Evolutionary conservation across 2,888 invertebrate species (phyloP).

Genomic region (Drosophila acutilabella): DNA sequence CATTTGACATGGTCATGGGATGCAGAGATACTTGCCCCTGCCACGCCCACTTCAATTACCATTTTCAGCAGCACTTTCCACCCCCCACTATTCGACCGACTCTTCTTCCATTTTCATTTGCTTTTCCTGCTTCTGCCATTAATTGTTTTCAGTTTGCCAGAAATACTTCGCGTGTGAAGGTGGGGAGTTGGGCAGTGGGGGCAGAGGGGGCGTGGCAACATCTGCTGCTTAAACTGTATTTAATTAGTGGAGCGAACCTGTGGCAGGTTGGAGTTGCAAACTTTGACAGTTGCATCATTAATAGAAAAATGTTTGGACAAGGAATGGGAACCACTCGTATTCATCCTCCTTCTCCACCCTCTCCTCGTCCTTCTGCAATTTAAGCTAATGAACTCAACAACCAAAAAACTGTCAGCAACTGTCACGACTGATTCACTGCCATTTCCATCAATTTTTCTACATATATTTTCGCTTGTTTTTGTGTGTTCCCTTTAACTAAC

Average conservation of each 20-base stretch:
- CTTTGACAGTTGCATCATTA: conserved; percentile 73
- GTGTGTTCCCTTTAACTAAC: neutral
- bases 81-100: neutral
- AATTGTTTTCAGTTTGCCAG: conserved; percentile 47
- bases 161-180: neutral
- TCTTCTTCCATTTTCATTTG: neutral
- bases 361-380: neutral
- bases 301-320: conserved; percentile 34
- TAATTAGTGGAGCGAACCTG: conserved; percentile 41
- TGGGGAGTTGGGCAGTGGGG: too few relatives aligned
- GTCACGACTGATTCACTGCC: conserved; percentile 28
- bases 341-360: too few relatives aligned
- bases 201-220: neutral
- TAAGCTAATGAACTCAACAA: conserved; percentile 44
- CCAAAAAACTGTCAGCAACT: conserved; percentile 29
- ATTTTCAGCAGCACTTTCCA: neutral
- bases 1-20: conserved; percentile 30
- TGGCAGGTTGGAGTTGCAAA: conserved; percentile 41
- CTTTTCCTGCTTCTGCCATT: conserved; percentile 33
- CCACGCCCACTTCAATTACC: conserved; percentile 6
- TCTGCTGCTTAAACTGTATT: conserved; percentile 30
- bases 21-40: neutral
- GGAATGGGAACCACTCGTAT: neutral
- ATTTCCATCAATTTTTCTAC: neutral
- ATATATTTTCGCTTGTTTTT: too few relatives aligned